Conservation (phyloP, 2,888 invertebrate genomes). For the Oscheius sp. region DNA sequence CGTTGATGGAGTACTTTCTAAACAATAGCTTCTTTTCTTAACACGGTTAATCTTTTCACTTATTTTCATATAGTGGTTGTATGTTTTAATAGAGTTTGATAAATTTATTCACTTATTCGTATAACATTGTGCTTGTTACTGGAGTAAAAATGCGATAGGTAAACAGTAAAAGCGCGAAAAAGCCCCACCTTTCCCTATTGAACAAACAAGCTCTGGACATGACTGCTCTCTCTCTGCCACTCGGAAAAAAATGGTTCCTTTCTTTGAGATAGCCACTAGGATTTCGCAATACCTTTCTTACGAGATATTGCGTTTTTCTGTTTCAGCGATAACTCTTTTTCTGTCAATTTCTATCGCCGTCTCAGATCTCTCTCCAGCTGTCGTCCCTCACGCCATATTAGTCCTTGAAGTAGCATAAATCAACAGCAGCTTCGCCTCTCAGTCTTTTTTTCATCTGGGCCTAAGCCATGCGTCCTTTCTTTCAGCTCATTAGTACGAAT, state of each 20-base stretch:
- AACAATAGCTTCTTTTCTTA: not conserved
- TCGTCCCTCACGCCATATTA: not conserved
- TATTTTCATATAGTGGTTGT: not conserved
- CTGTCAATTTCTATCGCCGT: not conserved
- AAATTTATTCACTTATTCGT: not conserved
- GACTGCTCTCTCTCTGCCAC: conserved; percentile 8
- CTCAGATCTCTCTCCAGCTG: not conserved
- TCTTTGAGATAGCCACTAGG: too few relatives aligned
- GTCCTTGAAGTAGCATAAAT: not conserved
- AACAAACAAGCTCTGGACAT: conserved; percentile 26
- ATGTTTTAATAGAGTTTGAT: not conserved
- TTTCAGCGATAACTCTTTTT: not conserved
- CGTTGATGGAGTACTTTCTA: conserved; percentile 46
- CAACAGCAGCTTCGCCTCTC: not conserved
- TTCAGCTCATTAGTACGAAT: conserved; percentile 8
- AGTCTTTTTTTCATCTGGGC: not conserved
- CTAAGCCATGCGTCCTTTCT: conserved; percentile 10
- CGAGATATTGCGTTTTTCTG: not conserved
- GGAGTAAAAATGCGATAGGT: too few relatives aligned
- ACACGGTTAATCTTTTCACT: not conserved
- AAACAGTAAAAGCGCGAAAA: conserved; percentile 30
- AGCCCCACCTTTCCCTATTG: conserved; percentile 24
- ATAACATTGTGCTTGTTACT: too few relatives aligned
- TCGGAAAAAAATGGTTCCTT: not conserved
- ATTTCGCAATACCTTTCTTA: too few relatives aligned